Evolutionary conservation across 2,797 vertebrate genomes (phyloP).

Genomic region (Salmo trutta): DNA sequence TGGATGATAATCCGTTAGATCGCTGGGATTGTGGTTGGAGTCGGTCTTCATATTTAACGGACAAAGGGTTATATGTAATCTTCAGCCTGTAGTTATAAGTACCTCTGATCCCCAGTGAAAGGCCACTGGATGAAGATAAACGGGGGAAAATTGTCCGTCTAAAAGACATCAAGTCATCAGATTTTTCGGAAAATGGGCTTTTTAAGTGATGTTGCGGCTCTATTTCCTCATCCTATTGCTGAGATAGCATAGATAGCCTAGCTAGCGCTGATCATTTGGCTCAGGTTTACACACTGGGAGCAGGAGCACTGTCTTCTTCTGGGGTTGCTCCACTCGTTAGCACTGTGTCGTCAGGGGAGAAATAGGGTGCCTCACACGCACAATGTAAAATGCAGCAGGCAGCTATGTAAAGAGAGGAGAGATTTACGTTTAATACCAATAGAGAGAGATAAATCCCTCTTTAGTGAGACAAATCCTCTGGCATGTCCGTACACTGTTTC

Average conservation of each 20-base stretch:
- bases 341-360: conserved; percentile 32
- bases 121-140: conserved; percentile 52
- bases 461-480: conserved; percentile 65
- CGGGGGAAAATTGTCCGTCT: conserved; percentile 29
- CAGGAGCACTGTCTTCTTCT: conserved; percentile 39
- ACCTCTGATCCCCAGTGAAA: conserved; percentile 37
- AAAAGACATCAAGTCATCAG: conserved; percentile 61
- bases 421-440: conserved; percentile 74
- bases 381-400: conserved; percentile 60
- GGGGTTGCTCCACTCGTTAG: conserved; percentile 46
- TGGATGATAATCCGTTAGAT: conserved; percentile 79
- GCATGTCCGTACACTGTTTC: conserved; percentile 47
- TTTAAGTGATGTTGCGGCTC: conserved; percentile 21
- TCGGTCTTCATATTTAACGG: conserved; percentile 71
- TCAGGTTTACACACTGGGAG: conserved; percentile 52
- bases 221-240: conserved; percentile 47
- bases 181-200: conserved; percentile 36
- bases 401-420: conserved; percentile 57
- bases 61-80: conserved; percentile 65
- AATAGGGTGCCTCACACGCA: conserved; percentile 49
- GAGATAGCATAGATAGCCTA: conserved; percentile 7
- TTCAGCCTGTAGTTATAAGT: conserved; percentile 50
- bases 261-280: conserved; percentile 45
- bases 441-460: conserved; percentile 66
- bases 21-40: conserved; percentile 71